Base-by-base conservation (phyloP, 2,797 vertebrate species). In the Gallinago nigripennis region DNA sequence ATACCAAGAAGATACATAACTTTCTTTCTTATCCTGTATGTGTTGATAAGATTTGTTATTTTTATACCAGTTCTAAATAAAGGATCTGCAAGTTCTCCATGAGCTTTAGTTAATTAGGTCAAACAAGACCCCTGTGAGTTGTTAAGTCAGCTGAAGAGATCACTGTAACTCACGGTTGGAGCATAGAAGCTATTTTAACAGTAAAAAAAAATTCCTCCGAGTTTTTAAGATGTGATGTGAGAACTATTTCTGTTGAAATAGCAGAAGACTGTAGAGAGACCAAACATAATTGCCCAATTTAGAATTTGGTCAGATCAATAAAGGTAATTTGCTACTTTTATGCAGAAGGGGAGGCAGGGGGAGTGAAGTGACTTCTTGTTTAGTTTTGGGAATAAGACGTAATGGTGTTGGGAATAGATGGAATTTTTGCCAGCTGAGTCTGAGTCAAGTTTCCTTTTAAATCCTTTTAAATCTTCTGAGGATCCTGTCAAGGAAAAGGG, bases 41-140 rank as follows among this genome's bases (percentile, higher is more conserved):
- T 90, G 65, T 92, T 95, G 93, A 30, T 95, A 87, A 93, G 76
- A 87, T 80, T 86, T 86, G 50, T 92, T 95, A 79, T 90, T 95
- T 97, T 95, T 94, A 48, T 94, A 66, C 83, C 61, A 43, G 57
- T 89, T 92, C 96, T 93, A 93, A 96, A 95, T 94, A 94, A 92
- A 81, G 86, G 39, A 89, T 89, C 71, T 86, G 75, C 57, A 85
- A 89, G 72, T 96, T 95, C 93, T 75, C 91, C n/a, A n/a, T 82
- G 61, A 91, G 88, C 86, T 92, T 92, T 93, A 50, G 82, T 85
- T 97, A 97, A 96, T 97, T 95, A 94, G 96, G 95, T 96, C 95
- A 94, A 57, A 96, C 50, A 88, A 91, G 92, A 71, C 95, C 91
- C 95, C 65, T 87, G 94, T 94, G 96, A 93, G 88, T 93, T 94